Evolutionary conservation across 2,113 vertebrate species (phyloP), one percentile per base, ranked within the genome.

Genomic region (Myotis brandtii): DNA sequence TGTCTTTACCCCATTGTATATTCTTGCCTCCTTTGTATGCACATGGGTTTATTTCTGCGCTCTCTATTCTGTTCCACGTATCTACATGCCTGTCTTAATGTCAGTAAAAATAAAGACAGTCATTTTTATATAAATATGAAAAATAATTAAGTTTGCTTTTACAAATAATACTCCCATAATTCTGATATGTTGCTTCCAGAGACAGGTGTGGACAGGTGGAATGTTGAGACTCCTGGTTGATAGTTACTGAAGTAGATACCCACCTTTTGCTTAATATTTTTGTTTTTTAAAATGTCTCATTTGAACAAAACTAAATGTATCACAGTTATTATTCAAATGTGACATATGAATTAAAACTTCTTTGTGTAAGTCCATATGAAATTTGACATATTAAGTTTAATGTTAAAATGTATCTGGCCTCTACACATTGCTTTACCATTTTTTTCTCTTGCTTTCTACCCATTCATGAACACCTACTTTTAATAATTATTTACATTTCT

Each of bases 211-310:
- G 12, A 21, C 17, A 46, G 23, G 9, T 40, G 14, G n/a, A 50
- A 3, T 75, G 20, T 54, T 20, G 40, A 64, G 12, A 30, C 10
- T 50, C 13, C 9, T 50, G 2, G 8, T 0, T 80, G 32, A 79
- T 9, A 37, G 50, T 93, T 66, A 88, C 20, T 66, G 32, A 84
- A 85, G 17, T 30, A 37, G 59, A 54, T 34, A 72, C 23, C 25
- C 25, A 77, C 75, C 50, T 86, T 59, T 82, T 64, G 62, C 48
- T 89, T 85, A 77, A 40, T 46, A 64, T 75, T 59, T 83, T 80
- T 48, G 75, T 75, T 90, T 25, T 91, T 72, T 54, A n/a, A 93
- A 95, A 93, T 79, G 30, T 81, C 21, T 84, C 70, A 84, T 85
- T 94, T 25, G 94, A 56, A 50, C 20, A 72, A 46, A 91, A 79